Base-by-base conservation (phyloP, 2,797 vertebrate species). In the Bucorvus abyssinicus region DNA sequence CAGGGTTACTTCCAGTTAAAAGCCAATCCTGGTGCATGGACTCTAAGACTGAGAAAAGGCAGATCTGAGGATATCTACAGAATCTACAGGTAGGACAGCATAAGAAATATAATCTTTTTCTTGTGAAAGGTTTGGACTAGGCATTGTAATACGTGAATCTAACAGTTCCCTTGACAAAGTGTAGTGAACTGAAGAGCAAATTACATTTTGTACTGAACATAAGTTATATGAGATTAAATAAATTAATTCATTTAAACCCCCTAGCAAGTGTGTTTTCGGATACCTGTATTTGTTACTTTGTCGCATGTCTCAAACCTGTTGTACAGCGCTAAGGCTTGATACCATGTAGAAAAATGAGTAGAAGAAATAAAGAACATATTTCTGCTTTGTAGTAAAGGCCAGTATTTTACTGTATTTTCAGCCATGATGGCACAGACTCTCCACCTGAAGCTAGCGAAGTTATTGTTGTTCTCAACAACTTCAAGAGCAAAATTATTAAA, bases 1-100 rank as follows among this genome's bases (percentile, higher is more conserved):
- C 73, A 99, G 99, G 99, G 99, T 45, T 99, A 99, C 95, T 99
- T 99, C 93, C 99, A 99, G 93, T 98, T 99, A 95, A 99, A 99
- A 98, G 99, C 99, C 45, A 99, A 99, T 95, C 99, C 99, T 15
- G 99, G 99, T 52, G 99, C 99, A 26, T 99, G 99, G 99, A 98
- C 99, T 84, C 98, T 99, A 65, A 98, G 98, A 90, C 98, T 99
- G 63, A 98, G 99, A 88, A 99, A 99, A 95, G 99, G 99, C 64
- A 98, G 99, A 80, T 99, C 99, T 14, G 99, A 99, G 76, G 99
- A 99, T 44, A 99, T 99, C 97, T 99, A 99, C 91, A 99, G 98
- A 96, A 99, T 99, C 96, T 99, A 99, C 97, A 99, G 99, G 99
- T 98, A 95, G 69, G 94, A 38, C 40, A 57, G n/a, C 29, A 24